Evolutionary conservation across 2,113 vertebrate genomes (phyloP).

Genomic region (Turnix velox): DNA sequence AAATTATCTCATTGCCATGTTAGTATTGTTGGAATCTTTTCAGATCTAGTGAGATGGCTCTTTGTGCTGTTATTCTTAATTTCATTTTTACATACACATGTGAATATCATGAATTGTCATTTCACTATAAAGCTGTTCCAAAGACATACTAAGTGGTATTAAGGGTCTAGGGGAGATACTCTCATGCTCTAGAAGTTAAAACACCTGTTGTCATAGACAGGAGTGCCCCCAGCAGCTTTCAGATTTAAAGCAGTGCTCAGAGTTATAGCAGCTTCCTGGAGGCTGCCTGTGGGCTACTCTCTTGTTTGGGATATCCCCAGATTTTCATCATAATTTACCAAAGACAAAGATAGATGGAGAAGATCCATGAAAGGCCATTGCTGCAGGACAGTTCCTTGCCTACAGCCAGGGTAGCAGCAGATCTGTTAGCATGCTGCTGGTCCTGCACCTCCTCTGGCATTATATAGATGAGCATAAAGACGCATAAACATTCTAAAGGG

Average conservation of each 20-base stretch:
- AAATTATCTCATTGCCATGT: neutral
- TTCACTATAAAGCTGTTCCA: neutral
- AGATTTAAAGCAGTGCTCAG: neutral
- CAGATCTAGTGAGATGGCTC: neutral
- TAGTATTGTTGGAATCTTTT: neutral
- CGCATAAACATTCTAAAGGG: neutral
- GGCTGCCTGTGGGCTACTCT: neutral
- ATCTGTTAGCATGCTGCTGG: neutral
- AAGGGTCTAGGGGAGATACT: neutral
- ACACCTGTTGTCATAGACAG: neutral
- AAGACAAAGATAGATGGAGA: neutral
- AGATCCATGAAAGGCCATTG: neutral
- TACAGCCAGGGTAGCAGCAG: neutral
- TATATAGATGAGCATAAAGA: neutral
- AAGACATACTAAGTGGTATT: neutral
- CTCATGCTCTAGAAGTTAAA: neutral
- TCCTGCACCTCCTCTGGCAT: neutral
- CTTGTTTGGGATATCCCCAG: neutral
- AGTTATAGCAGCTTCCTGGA: neutral
- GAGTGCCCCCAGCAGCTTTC: neutral
- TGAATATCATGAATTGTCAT: neutral
- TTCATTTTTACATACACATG: neutral
- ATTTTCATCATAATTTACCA: neutral
- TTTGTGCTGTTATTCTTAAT: neutral
- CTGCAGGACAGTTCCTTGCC: neutral